These are phyloP conservation scores for Drosophila anomelani DNA, from an alignment of 2,888 invertebrate species.

Conservation along the genomic window DNA sequence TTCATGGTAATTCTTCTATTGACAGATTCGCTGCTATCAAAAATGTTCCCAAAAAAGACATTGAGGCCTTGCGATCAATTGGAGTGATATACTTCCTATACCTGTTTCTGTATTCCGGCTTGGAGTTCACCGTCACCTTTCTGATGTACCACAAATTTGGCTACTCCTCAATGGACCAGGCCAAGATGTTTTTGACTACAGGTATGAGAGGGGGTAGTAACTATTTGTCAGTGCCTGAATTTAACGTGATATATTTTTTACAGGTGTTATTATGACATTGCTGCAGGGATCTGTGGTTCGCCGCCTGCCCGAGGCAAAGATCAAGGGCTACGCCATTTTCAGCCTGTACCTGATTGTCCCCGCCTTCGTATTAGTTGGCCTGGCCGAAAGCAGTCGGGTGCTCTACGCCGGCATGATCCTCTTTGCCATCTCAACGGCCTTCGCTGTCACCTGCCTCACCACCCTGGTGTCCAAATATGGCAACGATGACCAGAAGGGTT, in stretches of 20 bases:
- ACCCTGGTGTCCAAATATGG: conserved; percentile 95
- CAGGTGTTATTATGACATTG: conserved; percentile 93
- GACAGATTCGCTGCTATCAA: conserved; percentile 88
- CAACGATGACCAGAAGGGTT: conserved; percentile 93
- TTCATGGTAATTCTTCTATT: conserved; percentile 5
- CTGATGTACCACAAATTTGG: conserved; percentile 96
- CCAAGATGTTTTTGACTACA: conserved; percentile 98
- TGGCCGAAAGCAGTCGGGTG: conserved; percentile 87
- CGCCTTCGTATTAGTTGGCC: conserved; percentile 93
- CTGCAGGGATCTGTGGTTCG: conserved; percentile 96
- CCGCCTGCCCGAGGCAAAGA: conserved; percentile 90
- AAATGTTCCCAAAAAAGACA: conserved; percentile 87
- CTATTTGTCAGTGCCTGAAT: not conserved
- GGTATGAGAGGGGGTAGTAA: conserved; percentile 86
- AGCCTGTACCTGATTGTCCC: conserved; percentile 94
- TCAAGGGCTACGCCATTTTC: conserved; percentile 89
- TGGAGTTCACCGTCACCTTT: conserved; percentile 99
- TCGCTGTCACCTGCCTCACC: conserved; percentile 98
- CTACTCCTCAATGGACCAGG: conserved; percentile 97
- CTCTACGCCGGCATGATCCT: conserved; percentile 93
- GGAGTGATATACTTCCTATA: conserved; percentile 95
- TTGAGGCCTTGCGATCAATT: conserved; percentile 87
- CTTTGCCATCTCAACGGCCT: conserved; percentile 95
- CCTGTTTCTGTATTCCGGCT: conserved; percentile 96
- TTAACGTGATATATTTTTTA: not conserved